A percentile compares a stretch with the other conserved stretches of the same genome.
phyloP scores from a whole-genome alignment of 1,140 invertebrate genomes.

The Aphelenchoides avenae region DNA sequence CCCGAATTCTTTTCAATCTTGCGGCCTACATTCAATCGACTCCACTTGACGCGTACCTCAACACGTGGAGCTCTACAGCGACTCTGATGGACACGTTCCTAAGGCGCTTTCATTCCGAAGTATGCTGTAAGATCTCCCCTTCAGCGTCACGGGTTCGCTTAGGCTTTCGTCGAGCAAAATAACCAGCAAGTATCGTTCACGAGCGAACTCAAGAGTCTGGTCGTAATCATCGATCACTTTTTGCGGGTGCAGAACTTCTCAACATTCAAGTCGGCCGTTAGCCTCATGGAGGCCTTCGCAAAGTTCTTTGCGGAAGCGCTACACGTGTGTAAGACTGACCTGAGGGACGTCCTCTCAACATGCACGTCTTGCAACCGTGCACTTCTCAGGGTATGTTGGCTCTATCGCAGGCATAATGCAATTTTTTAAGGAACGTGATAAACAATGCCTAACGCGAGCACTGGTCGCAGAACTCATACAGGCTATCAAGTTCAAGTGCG shows the following conservation, averaged over 20 bases:
- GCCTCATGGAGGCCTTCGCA: conserved; percentile 80
- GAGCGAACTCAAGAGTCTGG: conserved; percentile 65
- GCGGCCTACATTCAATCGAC: conserved; percentile 78
- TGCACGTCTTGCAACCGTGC: conserved; percentile 81
- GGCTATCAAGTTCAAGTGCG: conserved; percentile 87
- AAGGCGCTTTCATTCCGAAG: conserved; percentile 62
- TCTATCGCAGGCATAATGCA: neutral
- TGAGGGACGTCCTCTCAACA: conserved; percentile 78
- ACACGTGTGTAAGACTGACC: conserved; percentile 78
- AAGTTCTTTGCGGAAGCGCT: conserved; percentile 85
- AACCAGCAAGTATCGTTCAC: conserved; percentile 32
- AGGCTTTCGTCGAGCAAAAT: no score
- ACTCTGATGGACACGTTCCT: conserved; percentile 79
- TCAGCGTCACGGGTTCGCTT: no score
- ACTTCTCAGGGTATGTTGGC: conserved; percentile 69
- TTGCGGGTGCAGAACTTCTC: conserved; percentile 73
- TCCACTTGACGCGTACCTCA: conserved; percentile 58
- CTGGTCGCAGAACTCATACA: conserved; percentile 88
- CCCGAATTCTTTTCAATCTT: conserved; percentile 75
- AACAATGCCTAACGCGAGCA: conserved; percentile 79
- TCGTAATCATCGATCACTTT: conserved; percentile 78
- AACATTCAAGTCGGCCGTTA: conserved; percentile 65
- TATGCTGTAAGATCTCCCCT: no score
- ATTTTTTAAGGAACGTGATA: conserved; percentile 77
- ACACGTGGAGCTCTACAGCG: conserved; percentile 73